These are phyloP conservation scores for Volucella inanis DNA, from an alignment of 2,888 invertebrate genomes.

Conservation along the genomic window DNA sequence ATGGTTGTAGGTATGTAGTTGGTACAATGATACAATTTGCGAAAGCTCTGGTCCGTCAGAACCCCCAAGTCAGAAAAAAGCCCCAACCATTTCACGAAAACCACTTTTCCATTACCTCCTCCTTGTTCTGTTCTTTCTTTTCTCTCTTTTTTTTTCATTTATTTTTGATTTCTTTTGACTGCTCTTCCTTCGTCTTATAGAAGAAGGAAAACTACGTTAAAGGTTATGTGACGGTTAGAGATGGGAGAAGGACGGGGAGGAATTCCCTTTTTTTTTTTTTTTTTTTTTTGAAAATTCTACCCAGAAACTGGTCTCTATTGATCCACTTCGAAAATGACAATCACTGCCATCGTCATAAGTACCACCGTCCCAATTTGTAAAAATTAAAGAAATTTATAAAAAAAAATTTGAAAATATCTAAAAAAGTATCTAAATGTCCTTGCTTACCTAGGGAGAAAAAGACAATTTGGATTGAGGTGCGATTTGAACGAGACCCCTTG, in stretches of 20 bases:
- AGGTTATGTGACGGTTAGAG: constrained; percentile 59
- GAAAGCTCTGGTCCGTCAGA: constrained; percentile 41
- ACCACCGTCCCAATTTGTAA: neutral
- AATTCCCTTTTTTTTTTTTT: constrained; percentile 8
- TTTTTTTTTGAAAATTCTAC: constrained; percentile 34
- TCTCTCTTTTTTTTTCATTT: constrained; percentile 17
- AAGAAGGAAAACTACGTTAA: constrained; percentile 51
- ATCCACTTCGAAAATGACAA: constrained; percentile 27
- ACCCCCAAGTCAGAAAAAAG: constrained; percentile 32
- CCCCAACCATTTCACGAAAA: constrained; percentile 47
- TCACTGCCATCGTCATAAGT: neutral
- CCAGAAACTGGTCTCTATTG: constrained; percentile 41
- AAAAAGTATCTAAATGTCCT: constrained; percentile 18
- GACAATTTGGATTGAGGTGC: constrained; percentile 48
- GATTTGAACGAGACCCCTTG: constrained; percentile 48
- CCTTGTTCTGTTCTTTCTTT: constrained; percentile 5
- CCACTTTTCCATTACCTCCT: constrained; percentile 1
- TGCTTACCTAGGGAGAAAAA: constrained; percentile 67
- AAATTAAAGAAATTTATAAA: neutral
- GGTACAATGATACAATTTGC: constrained; percentile 16
- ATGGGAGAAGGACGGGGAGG: neutral
- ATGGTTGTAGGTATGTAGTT: constrained; percentile 50
- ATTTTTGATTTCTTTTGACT: constrained; percentile 38
- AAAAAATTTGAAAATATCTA: constrained; percentile 4
- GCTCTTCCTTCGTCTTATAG: constrained; percentile 33